These are phyloP conservation scores for Uropsilus gracilis DNA, from an alignment of 2,113 vertebrate species.

Conservation along the genomic window DNA sequence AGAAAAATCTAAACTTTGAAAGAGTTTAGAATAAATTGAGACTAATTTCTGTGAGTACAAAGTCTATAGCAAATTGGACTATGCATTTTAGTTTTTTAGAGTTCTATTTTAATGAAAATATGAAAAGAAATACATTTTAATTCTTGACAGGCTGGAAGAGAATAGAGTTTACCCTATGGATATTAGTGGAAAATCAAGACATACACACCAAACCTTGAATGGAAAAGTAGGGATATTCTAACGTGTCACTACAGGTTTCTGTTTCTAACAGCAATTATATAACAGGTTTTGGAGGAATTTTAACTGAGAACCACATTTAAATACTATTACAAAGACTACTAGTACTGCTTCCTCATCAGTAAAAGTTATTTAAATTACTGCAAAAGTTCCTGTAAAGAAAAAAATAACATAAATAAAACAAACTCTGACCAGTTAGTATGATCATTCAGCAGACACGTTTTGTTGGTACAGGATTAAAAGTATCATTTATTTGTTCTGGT, in stretches of 20 bases:
- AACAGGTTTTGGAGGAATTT: not conserved
- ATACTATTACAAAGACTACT: not conserved
- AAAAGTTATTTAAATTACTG: not conserved
- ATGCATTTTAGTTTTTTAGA: not conserved
- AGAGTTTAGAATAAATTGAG: too few relatives aligned
- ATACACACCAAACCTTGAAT: not conserved
- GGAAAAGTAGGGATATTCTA: not conserved
- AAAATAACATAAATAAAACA: conserved; percentile 10
- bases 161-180: not conserved
- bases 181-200: conserved; percentile 17
- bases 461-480: not conserved
- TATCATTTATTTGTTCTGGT: not conserved
- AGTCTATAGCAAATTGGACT: too few relatives aligned
- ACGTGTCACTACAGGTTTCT: not conserved
- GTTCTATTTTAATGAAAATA: not conserved
- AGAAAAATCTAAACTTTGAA: too few relatives aligned
- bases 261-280: not conserved
- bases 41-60: too few relatives aligned
- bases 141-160: not conserved
- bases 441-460: not conserved
- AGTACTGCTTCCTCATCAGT: not conserved
- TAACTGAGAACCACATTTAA: not conserved
- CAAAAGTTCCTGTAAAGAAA: not conserved
- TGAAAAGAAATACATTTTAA: not conserved
- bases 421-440: not conserved